Evolutionary conservation across 2,888 invertebrate genomes (phyloP).

Genomic region (Drosophila paracracens): DNA sequence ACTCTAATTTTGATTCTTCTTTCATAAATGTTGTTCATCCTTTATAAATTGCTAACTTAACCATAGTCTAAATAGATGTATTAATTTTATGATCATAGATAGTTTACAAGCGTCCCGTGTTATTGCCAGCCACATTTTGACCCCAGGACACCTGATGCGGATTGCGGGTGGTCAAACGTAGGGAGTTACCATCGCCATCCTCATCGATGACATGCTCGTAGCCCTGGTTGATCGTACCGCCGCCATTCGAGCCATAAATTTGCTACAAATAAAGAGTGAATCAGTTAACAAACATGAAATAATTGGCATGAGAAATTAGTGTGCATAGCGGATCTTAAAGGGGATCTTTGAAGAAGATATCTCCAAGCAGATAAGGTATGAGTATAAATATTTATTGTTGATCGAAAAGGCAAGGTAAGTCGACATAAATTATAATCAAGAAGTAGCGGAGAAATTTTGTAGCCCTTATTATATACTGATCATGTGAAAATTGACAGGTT

Average conservation of each 20-base stretch:
- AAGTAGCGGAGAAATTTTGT: not conserved
- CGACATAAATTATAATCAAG: not conserved
- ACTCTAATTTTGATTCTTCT: slow-evolving; percentile 38
- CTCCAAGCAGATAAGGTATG: not conserved
- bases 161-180: slow-evolving; percentile 90
- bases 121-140: slow-evolving; percentile 81
- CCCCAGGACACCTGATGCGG: slow-evolving; percentile 87
- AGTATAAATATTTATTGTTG: not conserved
- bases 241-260: slow-evolving; percentile 85
- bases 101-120: slow-evolving; percentile 83
- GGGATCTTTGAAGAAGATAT: not conserved
- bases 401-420: not conserved
- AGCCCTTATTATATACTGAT: not conserved
- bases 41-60: slow-evolving; percentile 58
- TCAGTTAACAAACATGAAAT: not conserved
- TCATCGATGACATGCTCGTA: slow-evolving; percentile 90
- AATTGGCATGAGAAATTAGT: not conserved
- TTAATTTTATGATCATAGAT: slow-evolving; percentile 29
- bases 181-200: slow-evolving; percentile 90
- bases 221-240: slow-evolving; percentile 91
- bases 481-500: not conserved
- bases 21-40: not conserved
- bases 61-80: slow-evolving; percentile 29
- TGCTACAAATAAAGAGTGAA: slow-evolving; percentile 44
- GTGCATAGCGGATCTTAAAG: not conserved